These are phyloP conservation scores for Lagopus muta DNA, from an alignment of 2,113 vertebrate genomes.

Conservation along the genomic window DNA sequence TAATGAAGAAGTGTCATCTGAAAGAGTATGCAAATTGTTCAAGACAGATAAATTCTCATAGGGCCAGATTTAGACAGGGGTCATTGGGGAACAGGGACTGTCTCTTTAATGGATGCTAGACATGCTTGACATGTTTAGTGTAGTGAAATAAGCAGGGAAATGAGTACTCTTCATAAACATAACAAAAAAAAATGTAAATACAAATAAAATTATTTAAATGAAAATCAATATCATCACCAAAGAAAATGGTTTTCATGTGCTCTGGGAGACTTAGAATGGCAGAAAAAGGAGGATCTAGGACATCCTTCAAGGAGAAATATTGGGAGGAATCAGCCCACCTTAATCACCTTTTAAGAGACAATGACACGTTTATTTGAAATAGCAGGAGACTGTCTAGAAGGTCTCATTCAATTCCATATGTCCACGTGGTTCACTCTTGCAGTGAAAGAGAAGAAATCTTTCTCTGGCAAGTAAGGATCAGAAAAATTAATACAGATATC, in stretches of 20 bases:
- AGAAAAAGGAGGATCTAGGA: not conserved
- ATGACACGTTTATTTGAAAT: not conserved
- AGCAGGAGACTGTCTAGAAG: not conserved
- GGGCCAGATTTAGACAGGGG: not conserved
- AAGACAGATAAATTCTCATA: not conserved
- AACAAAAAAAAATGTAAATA: not conserved
- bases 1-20: not conserved
- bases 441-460: slow-evolving; percentile 1
- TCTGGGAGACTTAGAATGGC: not conserved
- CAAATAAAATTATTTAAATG: not conserved
- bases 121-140: not conserved
- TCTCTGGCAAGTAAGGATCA: not conserved
- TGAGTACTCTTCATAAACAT: not conserved
- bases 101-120: not conserved
- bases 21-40: not conserved
- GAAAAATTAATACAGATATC: not conserved
- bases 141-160: not conserved
- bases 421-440: not conserved
- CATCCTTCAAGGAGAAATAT: not conserved
- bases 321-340: not conserved
- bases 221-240: not conserved
- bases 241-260: not conserved
- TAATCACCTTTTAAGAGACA: not conserved
- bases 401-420: not conserved
- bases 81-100: not conserved